Evolutionary conservation across 2,113 vertebrate species (phyloP).

Genomic region (Anser cygnoides): DNA sequence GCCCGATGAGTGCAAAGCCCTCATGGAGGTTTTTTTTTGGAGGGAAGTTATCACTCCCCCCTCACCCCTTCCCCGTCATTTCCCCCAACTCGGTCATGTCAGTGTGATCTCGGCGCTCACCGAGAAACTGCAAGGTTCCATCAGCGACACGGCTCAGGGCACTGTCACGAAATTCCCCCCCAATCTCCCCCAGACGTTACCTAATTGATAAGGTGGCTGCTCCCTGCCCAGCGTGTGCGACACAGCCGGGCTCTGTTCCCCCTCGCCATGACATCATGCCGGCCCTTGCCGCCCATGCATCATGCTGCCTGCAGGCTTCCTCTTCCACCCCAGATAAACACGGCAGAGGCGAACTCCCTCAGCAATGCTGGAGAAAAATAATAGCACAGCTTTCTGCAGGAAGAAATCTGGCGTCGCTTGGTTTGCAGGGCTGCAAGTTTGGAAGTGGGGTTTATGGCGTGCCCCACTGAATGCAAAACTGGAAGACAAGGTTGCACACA

Average conservation of each 20-base stretch:
- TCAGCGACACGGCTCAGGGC: conserved; percentile 55
- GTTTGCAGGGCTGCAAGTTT: accelerated
- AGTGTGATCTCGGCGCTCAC: neutral
- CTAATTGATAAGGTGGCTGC: conserved; percentile 79
- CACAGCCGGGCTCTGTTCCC: conserved; percentile 75
- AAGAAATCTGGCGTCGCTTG: neutral
- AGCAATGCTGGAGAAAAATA: neutral
- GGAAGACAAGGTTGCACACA: neutral
- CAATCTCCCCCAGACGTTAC: conserved; percentile 80
- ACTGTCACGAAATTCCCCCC: conserved; percentile 54
- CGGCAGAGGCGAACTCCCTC: conserved; percentile 19
- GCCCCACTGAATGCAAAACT: neutral
- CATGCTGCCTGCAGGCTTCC: conserved; percentile 71
- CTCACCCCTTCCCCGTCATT: neutral
- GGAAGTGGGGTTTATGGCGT: neutral
- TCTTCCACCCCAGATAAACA: conserved; percentile 77
- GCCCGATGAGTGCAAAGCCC: neutral
- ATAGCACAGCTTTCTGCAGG: neutral
- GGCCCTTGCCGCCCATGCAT: conserved; percentile 61
- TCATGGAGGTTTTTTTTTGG: neutral
- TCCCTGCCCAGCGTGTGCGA: conserved; percentile 53
- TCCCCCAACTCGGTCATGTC: neutral
- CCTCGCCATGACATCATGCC: conserved; percentile 78
- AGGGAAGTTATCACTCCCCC: neutral
- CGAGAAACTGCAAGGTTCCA: conserved; percentile 16